Percentiles rank a stretch among this genome's conserved stretches.
Evolutionary conservation across 2,888 invertebrate genomes (phyloP).

Genomic region (Teleogryllus oceanicus): DNA sequence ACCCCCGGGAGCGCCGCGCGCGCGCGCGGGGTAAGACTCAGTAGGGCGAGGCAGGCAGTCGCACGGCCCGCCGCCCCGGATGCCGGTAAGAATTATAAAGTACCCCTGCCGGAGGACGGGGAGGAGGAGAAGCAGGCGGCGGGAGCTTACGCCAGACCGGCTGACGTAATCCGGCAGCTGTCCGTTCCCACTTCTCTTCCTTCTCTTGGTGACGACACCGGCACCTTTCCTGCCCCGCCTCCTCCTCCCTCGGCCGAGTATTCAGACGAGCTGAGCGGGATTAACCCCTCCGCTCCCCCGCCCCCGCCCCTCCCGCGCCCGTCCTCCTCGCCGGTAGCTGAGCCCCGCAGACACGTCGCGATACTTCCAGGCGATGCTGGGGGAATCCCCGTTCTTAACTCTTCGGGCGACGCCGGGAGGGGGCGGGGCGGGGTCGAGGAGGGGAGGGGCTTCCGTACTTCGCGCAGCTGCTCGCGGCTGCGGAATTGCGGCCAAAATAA

Average conservation of each 20-base stretch:
- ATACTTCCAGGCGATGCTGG: too few species aligned
- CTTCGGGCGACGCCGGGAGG: not conserved
- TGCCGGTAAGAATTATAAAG: not conserved
- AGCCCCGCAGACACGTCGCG: too few species aligned
- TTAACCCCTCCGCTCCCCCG: not conserved
- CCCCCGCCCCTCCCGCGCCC: not conserved
- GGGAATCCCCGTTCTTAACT: not conserved
- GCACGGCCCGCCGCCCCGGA: too few species aligned
- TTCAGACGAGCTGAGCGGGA: not conserved
- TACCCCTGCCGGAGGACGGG: not conserved
- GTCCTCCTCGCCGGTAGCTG: too few species aligned
- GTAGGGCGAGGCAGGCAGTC: too few species aligned
- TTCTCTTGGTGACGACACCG: not conserved
- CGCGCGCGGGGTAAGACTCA: too few species aligned
- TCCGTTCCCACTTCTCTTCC: not conserved
- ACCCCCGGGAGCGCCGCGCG: too few species aligned
- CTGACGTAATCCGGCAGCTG: conserved; percentile 1
- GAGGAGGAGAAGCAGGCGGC: not conserved
- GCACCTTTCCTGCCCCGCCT: not conserved
- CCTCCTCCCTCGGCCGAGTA: not conserved
- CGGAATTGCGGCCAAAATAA: too few species aligned
- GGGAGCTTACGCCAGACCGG: not conserved
- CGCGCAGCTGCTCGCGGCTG: too few species aligned
- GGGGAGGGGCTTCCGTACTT: too few species aligned
- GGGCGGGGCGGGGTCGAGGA: too few species aligned